Conservation (phyloP, 2,888 invertebrate species). For the Drosophila ustulata region DNA sequence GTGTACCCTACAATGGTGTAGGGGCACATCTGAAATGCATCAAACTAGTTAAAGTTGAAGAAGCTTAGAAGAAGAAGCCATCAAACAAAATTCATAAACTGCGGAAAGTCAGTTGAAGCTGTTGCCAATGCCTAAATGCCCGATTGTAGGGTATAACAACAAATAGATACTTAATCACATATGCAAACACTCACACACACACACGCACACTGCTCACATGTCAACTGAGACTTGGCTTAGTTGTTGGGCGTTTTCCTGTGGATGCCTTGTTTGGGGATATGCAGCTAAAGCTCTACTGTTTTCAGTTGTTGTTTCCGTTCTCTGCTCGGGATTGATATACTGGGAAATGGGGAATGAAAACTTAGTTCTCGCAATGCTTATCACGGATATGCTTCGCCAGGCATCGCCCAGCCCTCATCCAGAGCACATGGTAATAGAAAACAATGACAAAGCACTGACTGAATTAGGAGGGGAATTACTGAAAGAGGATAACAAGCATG, state of each 20-base stretch:
- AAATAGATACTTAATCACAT: conserved; percentile 63
- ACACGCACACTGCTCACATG: conserved; percentile 35
- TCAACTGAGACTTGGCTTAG: conserved; percentile 53
- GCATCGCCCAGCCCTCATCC: conserved; percentile 11
- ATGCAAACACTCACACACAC: conserved; percentile 21
- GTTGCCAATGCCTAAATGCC: conserved; percentile 1
- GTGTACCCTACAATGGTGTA: conserved; percentile 29
- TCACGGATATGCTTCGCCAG: conserved; percentile 53
- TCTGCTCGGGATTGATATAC: conserved; percentile 2
- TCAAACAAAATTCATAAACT: neutral
- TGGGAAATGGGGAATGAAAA: conserved; percentile 35
- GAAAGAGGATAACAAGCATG: conserved; percentile 22
- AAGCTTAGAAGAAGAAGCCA: neutral
- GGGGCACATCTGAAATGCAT: conserved; percentile 1
- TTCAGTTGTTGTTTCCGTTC: conserved; percentile 30
- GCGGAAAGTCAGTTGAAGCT: neutral
- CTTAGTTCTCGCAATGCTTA: conserved; percentile 68
- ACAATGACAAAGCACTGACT: conserved; percentile 63
- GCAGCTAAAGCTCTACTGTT: conserved; percentile 44
- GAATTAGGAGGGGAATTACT: conserved; percentile 66
- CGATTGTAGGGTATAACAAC: conserved; percentile 31
- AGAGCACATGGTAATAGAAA: conserved; percentile 44
- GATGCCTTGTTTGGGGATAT: conserved; percentile 46
- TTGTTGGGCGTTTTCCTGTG: conserved; percentile 42
- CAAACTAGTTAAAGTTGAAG: neutral